Evolutionary conservation across 2,797 vertebrate genomes (phyloP).

Genomic region (Tachyglossus aculeatus): DNA sequence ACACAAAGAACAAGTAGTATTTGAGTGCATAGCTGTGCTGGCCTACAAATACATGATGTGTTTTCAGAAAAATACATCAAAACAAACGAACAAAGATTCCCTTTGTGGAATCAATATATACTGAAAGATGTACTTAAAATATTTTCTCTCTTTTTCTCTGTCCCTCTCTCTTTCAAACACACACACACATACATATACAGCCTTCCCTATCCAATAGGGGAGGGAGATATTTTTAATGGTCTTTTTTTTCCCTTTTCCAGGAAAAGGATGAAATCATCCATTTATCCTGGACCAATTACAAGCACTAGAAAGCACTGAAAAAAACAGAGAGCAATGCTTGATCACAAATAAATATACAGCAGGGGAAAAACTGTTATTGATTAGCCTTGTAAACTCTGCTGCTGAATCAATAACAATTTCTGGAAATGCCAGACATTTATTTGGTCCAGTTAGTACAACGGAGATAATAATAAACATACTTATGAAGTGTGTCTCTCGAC

Average conservation of each 20-base stretch:
- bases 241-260: slow-evolving; percentile 64
- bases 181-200: slow-evolving; percentile 29
- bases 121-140: background rate
- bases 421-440: slow-evolving; percentile 77
- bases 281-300: slow-evolving; percentile 76
- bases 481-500: slow-evolving; percentile 67
- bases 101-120: too few species aligned
- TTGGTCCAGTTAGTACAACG: slow-evolving; percentile 68
- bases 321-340: slow-evolving; percentile 64
- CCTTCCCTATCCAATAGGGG: slow-evolving; percentile 36
- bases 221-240: slow-evolving; percentile 65
- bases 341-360: slow-evolving; percentile 73
- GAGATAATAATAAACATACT: slow-evolving; percentile 74
- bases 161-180: background rate
- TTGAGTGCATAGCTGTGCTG: too few species aligned
- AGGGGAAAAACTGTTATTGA: slow-evolving; percentile 72
- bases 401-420: slow-evolving; percentile 80
- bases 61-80: too few species aligned
- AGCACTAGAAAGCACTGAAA: slow-evolving; percentile 74
- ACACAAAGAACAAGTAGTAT: too few species aligned
- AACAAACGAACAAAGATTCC: too few species aligned
- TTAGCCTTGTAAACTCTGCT: slow-evolving; percentile 74
- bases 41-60: too few species aligned
- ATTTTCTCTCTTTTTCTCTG: too few species aligned
- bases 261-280: slow-evolving; percentile 78